Evolutionary conservation across 1,140 invertebrate species (phyloP).

Genomic region (Asbolus verrucosus): DNA sequence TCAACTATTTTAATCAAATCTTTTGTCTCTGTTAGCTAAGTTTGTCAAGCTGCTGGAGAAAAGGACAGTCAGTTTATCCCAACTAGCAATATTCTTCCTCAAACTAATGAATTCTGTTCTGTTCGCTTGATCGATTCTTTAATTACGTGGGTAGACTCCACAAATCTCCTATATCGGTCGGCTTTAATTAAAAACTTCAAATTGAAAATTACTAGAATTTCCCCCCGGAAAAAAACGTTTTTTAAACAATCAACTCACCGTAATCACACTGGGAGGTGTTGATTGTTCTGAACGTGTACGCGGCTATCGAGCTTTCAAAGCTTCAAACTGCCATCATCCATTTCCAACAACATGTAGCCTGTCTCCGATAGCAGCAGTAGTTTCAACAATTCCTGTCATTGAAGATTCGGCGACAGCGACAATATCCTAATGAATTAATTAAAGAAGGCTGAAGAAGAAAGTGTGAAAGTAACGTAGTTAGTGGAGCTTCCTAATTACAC

Average conservation of each 20-base stretch:
- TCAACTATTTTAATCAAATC: constrained; percentile 39
- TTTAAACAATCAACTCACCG: not conserved
- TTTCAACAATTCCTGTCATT: no score
- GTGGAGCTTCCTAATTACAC: constrained; percentile 5
- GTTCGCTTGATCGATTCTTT: constrained; percentile 49
- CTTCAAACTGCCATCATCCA: not conserved
- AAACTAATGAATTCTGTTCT: constrained; percentile 42
- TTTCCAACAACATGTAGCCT: not conserved
- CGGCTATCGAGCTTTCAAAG: not conserved
- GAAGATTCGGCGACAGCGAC: no score
- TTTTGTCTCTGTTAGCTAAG: constrained; percentile 28
- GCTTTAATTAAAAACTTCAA: constrained; percentile 42
- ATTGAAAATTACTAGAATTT: no score
- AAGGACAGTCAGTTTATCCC: constrained; percentile 34
- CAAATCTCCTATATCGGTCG: constrained; percentile 40
- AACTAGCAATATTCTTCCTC: constrained; percentile 32
- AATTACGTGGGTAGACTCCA: constrained; percentile 49
- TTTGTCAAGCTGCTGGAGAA: constrained; percentile 8
- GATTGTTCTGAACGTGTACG: not conserved
- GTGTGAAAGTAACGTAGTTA: constrained; percentile 7
- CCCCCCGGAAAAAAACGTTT: no score
- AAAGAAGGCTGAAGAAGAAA: not conserved
- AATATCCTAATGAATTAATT: no score
- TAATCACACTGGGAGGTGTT: not conserved
- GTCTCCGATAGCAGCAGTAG: no score